Percentiles rank a stretch among this genome's conserved stretches.
Conservation (phyloP, 2,888 invertebrate genomes). For the Microctonus aethiopoides region DNA sequence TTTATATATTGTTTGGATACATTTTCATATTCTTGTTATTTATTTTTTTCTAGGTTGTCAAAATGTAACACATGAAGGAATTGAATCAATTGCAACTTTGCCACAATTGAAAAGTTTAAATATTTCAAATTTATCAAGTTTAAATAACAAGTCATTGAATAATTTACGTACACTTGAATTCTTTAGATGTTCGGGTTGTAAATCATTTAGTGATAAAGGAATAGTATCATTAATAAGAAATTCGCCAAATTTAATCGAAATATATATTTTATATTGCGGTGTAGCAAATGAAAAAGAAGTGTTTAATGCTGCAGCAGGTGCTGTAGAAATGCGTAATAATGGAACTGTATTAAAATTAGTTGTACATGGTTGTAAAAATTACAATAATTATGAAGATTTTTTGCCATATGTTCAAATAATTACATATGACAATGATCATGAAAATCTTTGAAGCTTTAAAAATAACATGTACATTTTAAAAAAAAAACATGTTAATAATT, state of each 20-base stretch:
- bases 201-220: not conserved
- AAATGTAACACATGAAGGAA: conserved; percentile 3
- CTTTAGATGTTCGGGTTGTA: not conserved
- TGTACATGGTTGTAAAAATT: not conserved
- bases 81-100: not conserved
- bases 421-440: not conserved
- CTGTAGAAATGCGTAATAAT: not conserved
- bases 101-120: not conserved
- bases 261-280: not conserved
- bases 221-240: not conserved
- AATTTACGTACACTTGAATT: not conserved
- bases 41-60: not conserved
- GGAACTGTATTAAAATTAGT: not conserved
- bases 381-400: not conserved
- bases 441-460: not conserved
- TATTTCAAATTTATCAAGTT: not conserved
- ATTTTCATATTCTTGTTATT: not conserved
- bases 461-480: too few species aligned
- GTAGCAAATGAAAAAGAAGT: not conserved
- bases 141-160: not conserved
- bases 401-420: not conserved
- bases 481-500: too few species aligned
- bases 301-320: conserved; percentile 9
- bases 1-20: not conserved
- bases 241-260: not conserved